Evolutionary conservation across 2,888 invertebrate species (phyloP), one percentile per base, ranked within the genome.

Genomic region (Enchytraeus crypticus): DNA sequence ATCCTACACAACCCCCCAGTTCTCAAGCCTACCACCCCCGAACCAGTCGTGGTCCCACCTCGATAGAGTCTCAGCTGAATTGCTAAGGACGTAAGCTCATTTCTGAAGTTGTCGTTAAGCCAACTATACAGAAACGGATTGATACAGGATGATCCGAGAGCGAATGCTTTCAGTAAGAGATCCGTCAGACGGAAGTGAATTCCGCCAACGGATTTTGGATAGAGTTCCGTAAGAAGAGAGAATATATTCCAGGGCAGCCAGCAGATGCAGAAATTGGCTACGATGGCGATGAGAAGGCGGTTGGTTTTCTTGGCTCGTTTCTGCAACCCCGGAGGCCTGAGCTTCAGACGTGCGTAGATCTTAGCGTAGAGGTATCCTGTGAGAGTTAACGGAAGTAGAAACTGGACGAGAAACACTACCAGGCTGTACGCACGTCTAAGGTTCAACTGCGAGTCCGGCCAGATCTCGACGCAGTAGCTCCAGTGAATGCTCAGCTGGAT

Each of bases 81-180:
- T 71, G 72, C 73, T 73, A 78, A 70, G 51, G 72, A 74, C 29
- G 72, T 59, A 76, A 92, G 92, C 79, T 92, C 91, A 76, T 88
- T 89, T 72, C 88, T 84, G 81, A 93, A 93, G 80, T 92, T 92
- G 71, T 92, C 92, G 77, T 93, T 93, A 70, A 93, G 82, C 87
- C 91, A 91, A 14, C 92, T 92, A 79, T 93, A 93, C 2, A 92
- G 83, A 27, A 93, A 82, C 0, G 92, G 92, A 77, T 93, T 93
- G 33, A 90, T 88, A 70, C 91, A 92, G 1, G 92, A 91, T 57
- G 90, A 90, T 8, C 89, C 89, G 87, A 92, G 89, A 26, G 76
- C 76, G 55, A 77, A 71, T 33, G 75, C 71, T 64, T 74, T 76
- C 4, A 77, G 66, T 30, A 74, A 53, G 18, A 75, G 61, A 63